Evolutionary conservation across 2,113 vertebrate genomes (phyloP).

Genomic region (Crotalus horridus): DNA sequence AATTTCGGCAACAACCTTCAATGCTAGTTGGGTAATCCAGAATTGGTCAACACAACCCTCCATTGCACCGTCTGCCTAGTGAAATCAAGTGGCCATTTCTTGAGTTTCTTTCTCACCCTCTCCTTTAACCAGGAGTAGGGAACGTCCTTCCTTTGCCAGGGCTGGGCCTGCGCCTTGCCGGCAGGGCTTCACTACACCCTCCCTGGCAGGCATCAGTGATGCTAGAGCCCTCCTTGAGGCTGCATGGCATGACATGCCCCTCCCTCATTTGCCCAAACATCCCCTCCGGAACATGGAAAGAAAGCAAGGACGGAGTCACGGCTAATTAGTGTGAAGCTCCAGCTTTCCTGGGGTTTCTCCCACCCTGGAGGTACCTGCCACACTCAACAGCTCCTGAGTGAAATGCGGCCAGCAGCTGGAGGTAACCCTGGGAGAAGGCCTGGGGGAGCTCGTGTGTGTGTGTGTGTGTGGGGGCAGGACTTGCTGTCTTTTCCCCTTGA

Average conservation of each 20-base stretch:
- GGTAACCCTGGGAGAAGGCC: too few relatives aligned
- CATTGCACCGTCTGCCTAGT: background rate
- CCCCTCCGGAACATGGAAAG: background rate
- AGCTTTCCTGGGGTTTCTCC: background rate
- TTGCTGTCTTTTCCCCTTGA: background rate
- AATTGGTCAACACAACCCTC: background rate
- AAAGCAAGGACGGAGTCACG: background rate
- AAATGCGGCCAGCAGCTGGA: background rate
- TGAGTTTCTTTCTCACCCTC: background rate
- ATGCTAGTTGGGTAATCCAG: background rate
- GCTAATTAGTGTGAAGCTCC: background rate
- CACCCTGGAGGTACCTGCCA: background rate
- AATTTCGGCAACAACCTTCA: background rate
- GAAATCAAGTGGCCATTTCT: background rate
- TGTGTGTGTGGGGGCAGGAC: background rate
- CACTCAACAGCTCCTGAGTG: accelerated
- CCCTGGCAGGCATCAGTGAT: background rate
- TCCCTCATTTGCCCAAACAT: background rate
- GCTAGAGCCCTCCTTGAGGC: background rate
- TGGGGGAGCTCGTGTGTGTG: background rate
- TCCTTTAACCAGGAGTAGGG: background rate
- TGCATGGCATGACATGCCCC: accelerated
- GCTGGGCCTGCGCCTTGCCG: accelerated
- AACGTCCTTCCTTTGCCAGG: too few relatives aligned
- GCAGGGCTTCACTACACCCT: background rate